phyloP scores from a whole-genome alignment of 2,113 vertebrate species.

The Phyllostomus hastatus region DNA sequence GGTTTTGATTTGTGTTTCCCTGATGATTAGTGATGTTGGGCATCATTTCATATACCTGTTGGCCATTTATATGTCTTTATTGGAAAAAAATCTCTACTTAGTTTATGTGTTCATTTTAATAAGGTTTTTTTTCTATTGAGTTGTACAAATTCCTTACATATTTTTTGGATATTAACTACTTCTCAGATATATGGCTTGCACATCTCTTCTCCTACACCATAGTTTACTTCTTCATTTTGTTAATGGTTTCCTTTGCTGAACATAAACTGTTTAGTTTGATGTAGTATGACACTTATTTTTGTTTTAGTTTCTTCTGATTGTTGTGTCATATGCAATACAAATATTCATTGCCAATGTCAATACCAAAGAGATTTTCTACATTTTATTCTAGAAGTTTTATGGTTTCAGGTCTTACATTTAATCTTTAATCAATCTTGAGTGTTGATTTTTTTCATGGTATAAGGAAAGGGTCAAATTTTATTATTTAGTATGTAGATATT shows the following conservation, averaged over 20 bases:
- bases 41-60: background rate
- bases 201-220: background rate
- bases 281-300: background rate
- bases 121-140: background rate
- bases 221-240: background rate
- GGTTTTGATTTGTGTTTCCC: background rate
- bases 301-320: background rate
- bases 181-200: background rate
- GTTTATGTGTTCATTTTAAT: background rate
- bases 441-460: background rate
- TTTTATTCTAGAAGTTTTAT: background rate
- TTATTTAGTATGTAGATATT: background rate
- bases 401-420: background rate
- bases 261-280: background rate
- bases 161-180: background rate
- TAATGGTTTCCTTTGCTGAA: background rate
- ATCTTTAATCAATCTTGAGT: background rate
- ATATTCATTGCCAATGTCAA: background rate
- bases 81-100: background rate
- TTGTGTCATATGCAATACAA: background rate
- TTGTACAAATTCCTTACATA: background rate
- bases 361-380: background rate
- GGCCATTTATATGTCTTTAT: background rate
- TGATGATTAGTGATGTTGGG: background rate
- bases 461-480: background rate